Conservation (phyloP, 2,113 vertebrate species). For the Tor tambroides region DNA sequence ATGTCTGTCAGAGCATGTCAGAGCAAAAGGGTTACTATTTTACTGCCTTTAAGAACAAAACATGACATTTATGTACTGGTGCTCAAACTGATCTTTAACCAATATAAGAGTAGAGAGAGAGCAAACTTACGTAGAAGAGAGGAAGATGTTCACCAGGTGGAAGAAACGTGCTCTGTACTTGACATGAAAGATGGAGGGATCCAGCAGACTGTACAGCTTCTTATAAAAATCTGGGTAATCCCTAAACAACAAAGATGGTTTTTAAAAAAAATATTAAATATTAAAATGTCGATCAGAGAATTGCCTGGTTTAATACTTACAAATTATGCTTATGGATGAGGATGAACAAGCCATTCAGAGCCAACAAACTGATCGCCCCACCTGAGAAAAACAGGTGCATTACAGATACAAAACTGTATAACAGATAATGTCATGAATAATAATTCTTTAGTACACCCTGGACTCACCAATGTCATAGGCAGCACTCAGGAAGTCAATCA, state of each 20-base stretch:
- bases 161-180: conserved; percentile 95
- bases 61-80: background rate
- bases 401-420: background rate
- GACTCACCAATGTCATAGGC: conserved; percentile 90
- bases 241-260: conserved; percentile 67
- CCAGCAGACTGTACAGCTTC: conserved; percentile 91
- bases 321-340: conserved; percentile 95
- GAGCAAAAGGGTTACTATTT: background rate
- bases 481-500: conserved; percentile 93
- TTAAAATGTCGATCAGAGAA: background rate
- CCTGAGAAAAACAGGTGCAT: conserved; percentile 73
- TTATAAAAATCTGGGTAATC: conserved; percentile 96
- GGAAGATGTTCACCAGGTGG: conserved; percentile 86
- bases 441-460: background rate
- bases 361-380: conserved; percentile 92
- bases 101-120: background rate
- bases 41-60: background rate
- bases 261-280: background rate
- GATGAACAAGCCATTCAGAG: conserved; percentile 92
- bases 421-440: background rate
- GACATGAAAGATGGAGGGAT: conserved; percentile 89
- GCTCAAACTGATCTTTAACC: background rate
- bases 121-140: conserved; percentile 87
- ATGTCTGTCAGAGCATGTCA: conserved; percentile 76
- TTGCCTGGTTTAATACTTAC: conserved; percentile 79